A percentile compares a stretch with the other conserved stretches of the same genome.
These are phyloP conservation scores for Galaxea fascicularis DNA, from an alignment of 92 coral and sea anemone genomes.

Conservation along the genomic window DNA sequence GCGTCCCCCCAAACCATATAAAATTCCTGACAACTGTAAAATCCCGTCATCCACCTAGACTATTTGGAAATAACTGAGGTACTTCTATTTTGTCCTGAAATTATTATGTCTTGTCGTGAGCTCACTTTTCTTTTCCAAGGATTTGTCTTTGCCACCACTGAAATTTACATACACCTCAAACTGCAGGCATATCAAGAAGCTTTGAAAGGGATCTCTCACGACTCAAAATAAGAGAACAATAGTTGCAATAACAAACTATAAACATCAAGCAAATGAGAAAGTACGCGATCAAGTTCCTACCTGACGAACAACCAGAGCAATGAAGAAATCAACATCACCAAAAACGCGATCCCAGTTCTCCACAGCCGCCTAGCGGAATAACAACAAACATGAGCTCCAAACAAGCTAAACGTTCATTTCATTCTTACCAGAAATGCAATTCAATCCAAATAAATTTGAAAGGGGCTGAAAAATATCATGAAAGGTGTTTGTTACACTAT, in stretches of 20 bases:
- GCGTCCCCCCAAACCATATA: too few species aligned
- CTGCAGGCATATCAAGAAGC: not conserved
- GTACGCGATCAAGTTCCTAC: constrained; percentile 3
- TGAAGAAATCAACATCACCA: constrained; percentile 49
- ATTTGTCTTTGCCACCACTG: too few species aligned
- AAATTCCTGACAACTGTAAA: too few species aligned
- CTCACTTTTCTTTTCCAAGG: too few species aligned
- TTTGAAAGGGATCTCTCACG: not conserved
- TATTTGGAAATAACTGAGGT: too few species aligned
- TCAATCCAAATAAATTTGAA: too few species aligned
- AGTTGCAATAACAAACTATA: not conserved
- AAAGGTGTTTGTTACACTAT: not conserved
- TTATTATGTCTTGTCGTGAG: too few species aligned
- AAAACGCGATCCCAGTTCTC: constrained; percentile 31
- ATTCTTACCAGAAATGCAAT: not conserved
- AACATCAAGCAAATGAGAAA: not conserved
- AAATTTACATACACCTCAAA: too few species aligned
- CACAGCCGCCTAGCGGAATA: constrained; percentile 37
- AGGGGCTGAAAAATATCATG: not conserved
- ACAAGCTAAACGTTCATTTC: not conserved
- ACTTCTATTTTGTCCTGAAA: too few species aligned
- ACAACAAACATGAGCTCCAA: too few species aligned
- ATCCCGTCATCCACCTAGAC: too few species aligned
- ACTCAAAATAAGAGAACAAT: too few species aligned
- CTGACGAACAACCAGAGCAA: constrained; percentile 45